phyloP scores from a whole-genome alignment of 2,113 vertebrate genomes.

The Dromiciops gliroides region DNA sequence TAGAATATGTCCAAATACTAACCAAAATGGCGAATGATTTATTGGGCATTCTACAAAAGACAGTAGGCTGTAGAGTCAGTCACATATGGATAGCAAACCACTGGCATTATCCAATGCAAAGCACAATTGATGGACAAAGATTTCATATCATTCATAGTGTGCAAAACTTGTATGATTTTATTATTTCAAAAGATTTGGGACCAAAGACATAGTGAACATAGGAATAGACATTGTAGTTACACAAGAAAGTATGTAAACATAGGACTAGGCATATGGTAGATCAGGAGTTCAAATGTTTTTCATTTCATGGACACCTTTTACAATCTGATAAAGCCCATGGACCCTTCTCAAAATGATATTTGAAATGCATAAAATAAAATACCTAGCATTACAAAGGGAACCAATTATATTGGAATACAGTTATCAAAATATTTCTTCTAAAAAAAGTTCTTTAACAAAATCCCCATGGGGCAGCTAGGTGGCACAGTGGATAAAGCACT shows the following conservation, averaged over 20 bases:
- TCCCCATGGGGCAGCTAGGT: too few relatives aligned
- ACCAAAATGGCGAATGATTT: not conserved
- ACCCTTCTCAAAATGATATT: not conserved
- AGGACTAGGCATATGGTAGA: not conserved
- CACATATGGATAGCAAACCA: not conserved
- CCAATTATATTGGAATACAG: not conserved
- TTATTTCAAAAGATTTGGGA: not conserved
- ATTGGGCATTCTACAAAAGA: not conserved
- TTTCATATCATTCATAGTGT: not conserved
- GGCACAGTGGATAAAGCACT: too few relatives aligned
- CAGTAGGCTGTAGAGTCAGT: not conserved
- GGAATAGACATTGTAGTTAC: not conserved
- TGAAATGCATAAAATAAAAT: not conserved
- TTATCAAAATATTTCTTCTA: not conserved
- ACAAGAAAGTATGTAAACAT: not conserved
- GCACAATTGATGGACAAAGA: not conserved
- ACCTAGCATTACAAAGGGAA: not conserved
- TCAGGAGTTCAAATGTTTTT: not conserved
- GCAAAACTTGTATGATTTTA: not conserved
- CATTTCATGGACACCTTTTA: not conserved
- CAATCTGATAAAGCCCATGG: not conserved
- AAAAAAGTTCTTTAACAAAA: not conserved
- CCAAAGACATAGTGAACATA: too few relatives aligned
- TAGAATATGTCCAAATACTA: not conserved
- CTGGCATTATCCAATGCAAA: not conserved